Base-by-base conservation (phyloP, 1,140 invertebrate species). In the Melitaea cinxia region DNA sequence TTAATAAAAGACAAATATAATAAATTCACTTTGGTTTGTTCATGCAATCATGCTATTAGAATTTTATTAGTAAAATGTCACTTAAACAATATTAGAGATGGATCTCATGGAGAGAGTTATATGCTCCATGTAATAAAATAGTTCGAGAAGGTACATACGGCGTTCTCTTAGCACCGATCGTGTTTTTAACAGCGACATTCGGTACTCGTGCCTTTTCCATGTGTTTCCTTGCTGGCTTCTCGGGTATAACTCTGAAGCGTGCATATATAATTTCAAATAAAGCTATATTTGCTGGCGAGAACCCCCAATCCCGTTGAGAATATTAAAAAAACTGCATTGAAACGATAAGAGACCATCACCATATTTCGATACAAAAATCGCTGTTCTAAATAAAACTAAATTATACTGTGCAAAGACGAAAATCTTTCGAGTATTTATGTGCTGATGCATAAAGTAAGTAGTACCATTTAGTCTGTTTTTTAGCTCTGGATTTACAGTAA, bases 71-170 rank as follows among this genome's bases (percentile, higher is more conserved):
- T n/a, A n/a, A 53, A 42, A 14, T 7, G 57, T 47, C 23, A 58
- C 15, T 26, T 15, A 10, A 45, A 37, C n/a, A 2, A n/a, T 59
- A 59, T 78, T 81, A 80, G 67, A n/a, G 19, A 33, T n/a, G n/a
- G n/a, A n/a, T n/a, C n/a, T 19, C 5, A 58, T 71, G 24, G 15
- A 58, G 61, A 19, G 10, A 58, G 60, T 75, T 67, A 77, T 55
- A 53, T 63, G 54, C 70, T 68, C 80, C 77, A 72, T 77, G 72
- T 39, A 19, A 68, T 53, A 63, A 59, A n/a, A 63, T 53, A 66
- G 79, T 89, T 23, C 4, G 4, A 47, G n/a, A n/a, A n/a, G n/a
- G 42, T 47, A 89, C 86, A 85, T 89, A 89, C 85, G 79, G 72
- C 49, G 66, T 69, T 74, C 80, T 83, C 75, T 85, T 89, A 82